Evolutionary conservation across 1,140 invertebrate species (phyloP), one percentile per base, ranked within the genome.

Genomic region (Kradibia gibbosae): DNA sequence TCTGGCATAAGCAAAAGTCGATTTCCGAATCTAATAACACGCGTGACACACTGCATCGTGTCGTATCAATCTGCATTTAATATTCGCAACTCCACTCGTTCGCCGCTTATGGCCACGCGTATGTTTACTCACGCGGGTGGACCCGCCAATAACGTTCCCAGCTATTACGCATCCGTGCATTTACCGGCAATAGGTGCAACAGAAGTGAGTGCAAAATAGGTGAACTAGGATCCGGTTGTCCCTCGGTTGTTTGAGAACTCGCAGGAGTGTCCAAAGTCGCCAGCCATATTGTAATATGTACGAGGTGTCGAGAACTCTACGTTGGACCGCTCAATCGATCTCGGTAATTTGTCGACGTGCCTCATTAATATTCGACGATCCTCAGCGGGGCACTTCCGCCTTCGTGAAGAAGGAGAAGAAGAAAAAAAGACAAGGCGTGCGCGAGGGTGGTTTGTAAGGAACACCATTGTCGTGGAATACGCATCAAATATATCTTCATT

Each of bases 341-440:
- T 36, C 78, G 76, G 74, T 81, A 83, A 88, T 88, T 89, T 88
- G 88, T 89, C 86, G 83, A 25, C 74, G 80, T 84, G 72, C 73
- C 82, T 81, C n/a, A 76, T 84, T 88, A 88, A 77, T 60, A 34
- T 25, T 11, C 22, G 20, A 62, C 75, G 17, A 0, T 20, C 86
- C 89, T 31, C 89, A 90, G 88, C 88, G 85, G 75, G 89, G 86
- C 85, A 89, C 86, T 87, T 90, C 89, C 90, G 88, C 85, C 81
- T 65, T 55, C 67, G 45, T 48, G 62, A 48, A 39, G 57, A 78
- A 73, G n/a, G 7, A 57, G 65, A 48, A 42, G 65, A 78, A 71
- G 28, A n/a, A 60, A 72, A 80, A 67, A 71, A 60, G 62, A 50
- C 39, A 31, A 70, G 76, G 79, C 62, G 57, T 81, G 85, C 83